These are phyloP conservation scores for Phrixothrix hirtus DNA, from an alignment of 2,888 invertebrate species.

Conservation along the genomic window DNA sequence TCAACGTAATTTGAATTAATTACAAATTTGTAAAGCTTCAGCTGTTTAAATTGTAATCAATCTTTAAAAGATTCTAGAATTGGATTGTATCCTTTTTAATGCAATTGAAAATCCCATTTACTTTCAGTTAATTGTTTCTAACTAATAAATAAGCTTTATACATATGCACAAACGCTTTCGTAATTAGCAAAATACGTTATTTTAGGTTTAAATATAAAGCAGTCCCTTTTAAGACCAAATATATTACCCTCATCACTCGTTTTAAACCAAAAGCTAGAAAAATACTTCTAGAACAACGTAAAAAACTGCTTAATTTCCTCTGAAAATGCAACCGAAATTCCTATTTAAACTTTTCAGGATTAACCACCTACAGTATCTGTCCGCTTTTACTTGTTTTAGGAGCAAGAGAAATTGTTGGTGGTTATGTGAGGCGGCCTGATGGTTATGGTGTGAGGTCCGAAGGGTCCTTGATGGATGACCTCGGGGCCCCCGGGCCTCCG, in stretches of 20 bases:
- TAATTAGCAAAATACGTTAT: not conserved
- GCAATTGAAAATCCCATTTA: no score
- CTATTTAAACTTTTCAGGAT: conserved; percentile 29
- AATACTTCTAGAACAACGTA: conserved; percentile 15
- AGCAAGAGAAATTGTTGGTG: conserved; percentile 30
- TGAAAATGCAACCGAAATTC: conserved; percentile 21
- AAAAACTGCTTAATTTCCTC: conserved; percentile 23
- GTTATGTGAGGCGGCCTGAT: conserved; percentile 25
- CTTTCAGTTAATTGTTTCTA: not conserved
- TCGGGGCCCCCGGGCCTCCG: conserved; percentile 45
- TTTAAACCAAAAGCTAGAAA: conserved; percentile 14
- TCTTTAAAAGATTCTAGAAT: no score
- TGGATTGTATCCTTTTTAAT: no score
- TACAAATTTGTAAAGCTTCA: no score
- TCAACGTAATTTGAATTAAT: no score
- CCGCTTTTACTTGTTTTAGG: conserved; percentile 24
- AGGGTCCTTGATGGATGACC: conserved; percentile 57
- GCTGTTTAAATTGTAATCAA: no score
- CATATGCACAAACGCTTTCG: no score
- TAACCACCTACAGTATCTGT: conserved; percentile 25
- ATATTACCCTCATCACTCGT: conserved; percentile 22
- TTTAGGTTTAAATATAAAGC: not conserved
- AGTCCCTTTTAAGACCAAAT: conserved; percentile 3
- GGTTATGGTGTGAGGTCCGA: conserved; percentile 34
- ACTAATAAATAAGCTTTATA: not conserved